phyloP scores from a whole-genome alignment of 2,888 invertebrate species.

The Quadroppia sp. region DNA sequence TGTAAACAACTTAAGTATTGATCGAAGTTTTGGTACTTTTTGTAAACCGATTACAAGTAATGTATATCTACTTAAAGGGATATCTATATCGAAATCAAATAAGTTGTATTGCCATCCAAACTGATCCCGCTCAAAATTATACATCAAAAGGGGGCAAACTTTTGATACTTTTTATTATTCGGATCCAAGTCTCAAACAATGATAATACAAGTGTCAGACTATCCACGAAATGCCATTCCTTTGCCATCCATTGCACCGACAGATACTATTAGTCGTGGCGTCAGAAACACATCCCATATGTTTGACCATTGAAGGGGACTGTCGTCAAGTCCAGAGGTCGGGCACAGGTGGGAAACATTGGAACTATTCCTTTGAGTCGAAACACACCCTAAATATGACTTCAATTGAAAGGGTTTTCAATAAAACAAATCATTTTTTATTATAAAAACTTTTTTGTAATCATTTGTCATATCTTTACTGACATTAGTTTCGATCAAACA shows the following conservation, averaged over 20 bases:
- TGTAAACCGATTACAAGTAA: no score
- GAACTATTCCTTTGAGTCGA: neutral
- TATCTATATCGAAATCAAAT: no score
- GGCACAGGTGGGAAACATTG: neutral
- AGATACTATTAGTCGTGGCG: neutral
- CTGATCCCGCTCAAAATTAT: no score
- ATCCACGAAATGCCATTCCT: neutral
- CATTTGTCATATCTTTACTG: neutral
- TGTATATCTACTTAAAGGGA: no score
- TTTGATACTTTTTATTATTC: no score
- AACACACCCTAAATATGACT: neutral
- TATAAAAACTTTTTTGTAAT: neutral
- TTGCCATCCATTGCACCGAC: conserved; percentile 13
- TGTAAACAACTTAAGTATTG: no score
- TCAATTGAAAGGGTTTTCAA: neutral
- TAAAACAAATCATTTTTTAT: neutral
- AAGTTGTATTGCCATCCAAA: no score
- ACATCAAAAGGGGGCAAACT: no score
- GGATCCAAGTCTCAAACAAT: no score
- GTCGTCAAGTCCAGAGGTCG: conserved; percentile 5
- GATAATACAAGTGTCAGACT: no score
- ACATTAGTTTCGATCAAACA: no score
- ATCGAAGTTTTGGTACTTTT: no score
- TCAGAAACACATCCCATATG: conserved; percentile 24
- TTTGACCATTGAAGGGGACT: neutral